Conservation (phyloP, 2,888 invertebrate genomes). For the Volucella bombylans region DNA sequence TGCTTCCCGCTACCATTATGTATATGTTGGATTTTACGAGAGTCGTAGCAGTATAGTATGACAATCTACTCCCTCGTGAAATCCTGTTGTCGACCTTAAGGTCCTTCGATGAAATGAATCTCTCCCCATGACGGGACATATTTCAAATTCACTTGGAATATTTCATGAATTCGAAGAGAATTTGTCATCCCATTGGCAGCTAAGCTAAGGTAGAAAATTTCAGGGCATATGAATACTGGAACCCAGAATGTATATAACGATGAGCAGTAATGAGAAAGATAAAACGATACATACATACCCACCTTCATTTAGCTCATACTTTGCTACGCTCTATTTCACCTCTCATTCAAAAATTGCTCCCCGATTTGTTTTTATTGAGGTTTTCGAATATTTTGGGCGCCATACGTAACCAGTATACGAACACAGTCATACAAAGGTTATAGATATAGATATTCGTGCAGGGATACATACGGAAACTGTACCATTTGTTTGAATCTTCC, state of each 20-base stretch:
- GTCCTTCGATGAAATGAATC: constrained; percentile 32
- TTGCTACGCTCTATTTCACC: constrained; percentile 51
- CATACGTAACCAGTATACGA: constrained; percentile 3
- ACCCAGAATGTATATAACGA: not conserved
- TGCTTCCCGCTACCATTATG: not conserved
- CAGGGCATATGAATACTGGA: constrained; percentile 3
- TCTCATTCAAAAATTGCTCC: constrained; percentile 53
- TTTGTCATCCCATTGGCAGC: constrained; percentile 37
- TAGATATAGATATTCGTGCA: too few species aligned
- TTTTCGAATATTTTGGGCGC: constrained; percentile 52
- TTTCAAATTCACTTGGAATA: constrained; percentile 54
- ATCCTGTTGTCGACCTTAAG: constrained; percentile 36
- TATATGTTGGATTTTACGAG: too few species aligned
- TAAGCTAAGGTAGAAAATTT: constrained; percentile 13
- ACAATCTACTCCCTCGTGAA: constrained; percentile 36
- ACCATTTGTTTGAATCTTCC: too few species aligned
- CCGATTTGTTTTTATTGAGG: constrained; percentile 57
- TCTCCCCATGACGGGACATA: constrained; percentile 39
- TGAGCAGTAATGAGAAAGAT: not conserved
- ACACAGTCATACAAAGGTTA: not conserved
- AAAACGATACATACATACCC: constrained; percentile 28
- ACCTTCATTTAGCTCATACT: constrained; percentile 33
- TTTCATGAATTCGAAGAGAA: constrained; percentile 49
- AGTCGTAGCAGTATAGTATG: constrained; percentile 14
- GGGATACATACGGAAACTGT: too few species aligned